Percentiles rank a stretch among this genome's conserved stretches.
These are phyloP conservation scores for Drosophila pruinosa DNA, from an alignment of 1,140 invertebrate species.

Conservation along the genomic window DNA sequence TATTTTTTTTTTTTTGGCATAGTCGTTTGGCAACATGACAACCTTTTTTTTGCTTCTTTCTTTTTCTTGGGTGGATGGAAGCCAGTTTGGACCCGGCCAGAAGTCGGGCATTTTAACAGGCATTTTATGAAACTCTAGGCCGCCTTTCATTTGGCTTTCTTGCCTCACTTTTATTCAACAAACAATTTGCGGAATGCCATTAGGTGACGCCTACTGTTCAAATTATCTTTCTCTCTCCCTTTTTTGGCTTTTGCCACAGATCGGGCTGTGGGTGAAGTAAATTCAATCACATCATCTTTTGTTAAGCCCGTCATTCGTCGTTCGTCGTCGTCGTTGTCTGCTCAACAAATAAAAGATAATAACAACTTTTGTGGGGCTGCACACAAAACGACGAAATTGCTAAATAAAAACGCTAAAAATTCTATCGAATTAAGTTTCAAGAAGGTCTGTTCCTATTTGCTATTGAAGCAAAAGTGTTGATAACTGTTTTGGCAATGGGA, in stretches of 20 bases:
- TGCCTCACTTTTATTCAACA: conserved; percentile 51
- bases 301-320: conserved; percentile 35
- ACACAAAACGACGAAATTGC: conserved; percentile 31
- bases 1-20: not conserved
- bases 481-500: conserved; percentile 17
- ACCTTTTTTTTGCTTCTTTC: conserved; percentile 55
- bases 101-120: conserved; percentile 56
- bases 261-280: conserved; percentile 10
- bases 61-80: not conserved
- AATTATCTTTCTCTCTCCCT: conserved; percentile 65
- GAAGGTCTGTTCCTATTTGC: not conserved
- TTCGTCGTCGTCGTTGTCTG: conserved; percentile 7
- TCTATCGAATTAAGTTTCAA: conserved; percentile 2
- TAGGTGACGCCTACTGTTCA: conserved; percentile 70
- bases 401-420: conserved; percentile 25
- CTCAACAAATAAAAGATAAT: conserved; percentile 48
- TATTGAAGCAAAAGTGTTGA: conserved; percentile 30
- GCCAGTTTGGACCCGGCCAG: conserved; percentile 16
- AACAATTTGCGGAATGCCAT: conserved; percentile 80
- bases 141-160: conserved; percentile 27
- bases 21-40: conserved; percentile 71
- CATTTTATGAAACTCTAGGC: conserved; percentile 30
- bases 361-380: conserved; percentile 32
- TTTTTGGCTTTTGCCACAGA: not conserved
- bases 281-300: conserved; percentile 77